Percentiles rank a stretch among this genome's conserved stretches.
Evolutionary conservation across 2,113 vertebrate genomes (phyloP).

Genomic region (Onychostoma macrolepis): DNA sequence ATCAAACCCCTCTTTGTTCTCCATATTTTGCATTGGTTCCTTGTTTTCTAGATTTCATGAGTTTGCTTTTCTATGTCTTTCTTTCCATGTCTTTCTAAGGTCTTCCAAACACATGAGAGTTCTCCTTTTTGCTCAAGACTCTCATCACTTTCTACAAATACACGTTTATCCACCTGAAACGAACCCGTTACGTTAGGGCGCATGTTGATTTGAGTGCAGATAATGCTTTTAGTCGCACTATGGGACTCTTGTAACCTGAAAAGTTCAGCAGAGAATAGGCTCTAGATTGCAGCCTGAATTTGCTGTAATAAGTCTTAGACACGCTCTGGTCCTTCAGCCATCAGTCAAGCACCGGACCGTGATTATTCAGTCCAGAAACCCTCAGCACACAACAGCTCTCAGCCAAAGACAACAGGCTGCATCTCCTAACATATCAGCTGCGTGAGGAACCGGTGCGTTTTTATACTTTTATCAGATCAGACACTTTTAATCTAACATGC

Average conservation of each 20-base stretch:
- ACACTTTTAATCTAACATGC: conserved; percentile 67
- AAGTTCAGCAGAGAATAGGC: conserved; percentile 41
- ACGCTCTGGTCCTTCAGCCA: conserved; percentile 51
- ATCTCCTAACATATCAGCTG: conserved; percentile 67
- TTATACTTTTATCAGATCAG: conserved; percentile 65
- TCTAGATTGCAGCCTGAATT: conserved; percentile 47
- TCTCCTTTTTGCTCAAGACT: neutral
- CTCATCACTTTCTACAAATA: conserved; percentile 3
- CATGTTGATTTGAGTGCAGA: conserved; percentile 31
- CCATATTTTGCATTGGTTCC: conserved; percentile 45
- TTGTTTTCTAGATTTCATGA: conserved; percentile 54
- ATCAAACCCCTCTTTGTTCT: conserved; percentile 56
- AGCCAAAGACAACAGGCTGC: conserved; percentile 69
- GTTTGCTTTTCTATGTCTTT: neutral
- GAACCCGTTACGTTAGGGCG: neutral
- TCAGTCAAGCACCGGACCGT: conserved; percentile 54
- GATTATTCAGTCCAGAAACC: conserved; percentile 60
- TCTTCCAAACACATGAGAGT: conserved; percentile 3
- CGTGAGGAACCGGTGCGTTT: conserved; percentile 56
- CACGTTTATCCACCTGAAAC: conserved; percentile 26
- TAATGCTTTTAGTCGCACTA: conserved; percentile 20
- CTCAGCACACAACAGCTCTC: conserved; percentile 26
- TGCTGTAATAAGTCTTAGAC: conserved; percentile 55
- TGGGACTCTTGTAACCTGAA: conserved; percentile 22
- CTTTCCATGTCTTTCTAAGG: neutral